These are phyloP conservation scores for Xylota segnis DNA, from an alignment of 2,888 invertebrate genomes.

Conservation along the genomic window DNA sequence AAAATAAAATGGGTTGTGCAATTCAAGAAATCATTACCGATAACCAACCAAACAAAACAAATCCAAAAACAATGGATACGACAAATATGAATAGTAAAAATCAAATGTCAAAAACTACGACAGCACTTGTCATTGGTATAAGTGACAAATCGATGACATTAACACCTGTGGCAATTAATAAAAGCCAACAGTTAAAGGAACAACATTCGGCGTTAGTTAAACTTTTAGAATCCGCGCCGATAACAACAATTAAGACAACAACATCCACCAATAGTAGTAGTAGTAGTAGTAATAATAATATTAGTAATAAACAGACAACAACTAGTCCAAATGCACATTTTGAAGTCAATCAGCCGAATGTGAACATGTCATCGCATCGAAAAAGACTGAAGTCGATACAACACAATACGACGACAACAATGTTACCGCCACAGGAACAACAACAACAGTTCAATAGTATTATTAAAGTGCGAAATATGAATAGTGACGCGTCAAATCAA, in stretches of 20 bases:
- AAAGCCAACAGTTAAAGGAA: constrained; percentile 86
- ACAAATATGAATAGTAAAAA: constrained; percentile 42
- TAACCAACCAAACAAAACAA: constrained; percentile 74
- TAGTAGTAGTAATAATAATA: constrained; percentile 54
- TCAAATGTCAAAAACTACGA: constrained; percentile 76
- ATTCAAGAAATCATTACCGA: constrained; percentile 81
- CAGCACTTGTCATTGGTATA: constrained; percentile 75
- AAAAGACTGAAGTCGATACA: constrained; percentile 79
- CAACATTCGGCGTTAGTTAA: constrained; percentile 88
- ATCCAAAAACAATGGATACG: constrained; percentile 77
- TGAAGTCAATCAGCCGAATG: constrained; percentile 54
- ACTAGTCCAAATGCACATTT: constrained; percentile 72
- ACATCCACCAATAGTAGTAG: constrained; percentile 61
- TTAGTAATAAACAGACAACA: constrained; percentile 73
- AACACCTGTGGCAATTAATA: constrained; percentile 74
- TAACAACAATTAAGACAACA: constrained; percentile 79
- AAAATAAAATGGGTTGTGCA: constrained; percentile 84
- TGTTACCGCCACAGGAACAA: constrained; percentile 78
- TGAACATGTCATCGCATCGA: constrained; percentile 64
- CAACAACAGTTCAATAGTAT: constrained; percentile 50
- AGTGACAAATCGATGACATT: constrained; percentile 67
- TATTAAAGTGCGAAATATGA: constrained; percentile 57
- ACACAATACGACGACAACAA: constrained; percentile 78
- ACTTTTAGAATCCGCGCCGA: constrained; percentile 86
- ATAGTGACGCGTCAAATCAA: constrained; percentile 21